Percentiles rank a stretch among this genome's conserved stretches.
Evolutionary conservation across 2,113 vertebrate species (phyloP).

Genomic region (Microtus montanus): DNA sequence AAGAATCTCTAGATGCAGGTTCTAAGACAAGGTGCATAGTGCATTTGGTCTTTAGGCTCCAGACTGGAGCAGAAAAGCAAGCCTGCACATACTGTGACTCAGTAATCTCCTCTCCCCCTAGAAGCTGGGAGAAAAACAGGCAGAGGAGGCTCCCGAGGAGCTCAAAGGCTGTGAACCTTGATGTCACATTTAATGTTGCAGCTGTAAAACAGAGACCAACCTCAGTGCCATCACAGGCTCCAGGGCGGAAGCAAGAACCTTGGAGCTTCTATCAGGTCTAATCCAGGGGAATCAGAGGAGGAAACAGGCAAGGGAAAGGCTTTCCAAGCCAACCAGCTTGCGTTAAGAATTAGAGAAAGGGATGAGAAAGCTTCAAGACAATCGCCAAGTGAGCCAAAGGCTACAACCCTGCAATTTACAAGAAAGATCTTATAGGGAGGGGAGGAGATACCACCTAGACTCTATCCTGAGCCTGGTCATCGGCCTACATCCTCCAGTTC

Average conservation of each 20-base stretch:
- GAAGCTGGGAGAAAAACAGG: not conserved
- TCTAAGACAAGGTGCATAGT: not conserved
- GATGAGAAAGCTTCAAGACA: not conserved
- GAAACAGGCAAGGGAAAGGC: not conserved
- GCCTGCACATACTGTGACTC: not conserved
- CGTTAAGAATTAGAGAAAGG: not conserved
- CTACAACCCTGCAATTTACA: accelerated
- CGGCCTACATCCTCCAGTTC: not conserved
- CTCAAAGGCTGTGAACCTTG: not conserved
- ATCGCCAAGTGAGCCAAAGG: not conserved
- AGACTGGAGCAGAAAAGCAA: not conserved
- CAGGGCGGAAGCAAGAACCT: accelerated
- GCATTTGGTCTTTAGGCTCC: not conserved
- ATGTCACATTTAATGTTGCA: not conserved
- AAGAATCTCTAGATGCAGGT: not conserved
- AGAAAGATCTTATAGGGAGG: accelerated
- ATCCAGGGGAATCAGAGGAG: not conserved
- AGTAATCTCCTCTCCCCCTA: not conserved
- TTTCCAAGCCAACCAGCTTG: not conserved
- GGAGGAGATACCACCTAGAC: accelerated
- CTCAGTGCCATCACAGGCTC: not conserved
- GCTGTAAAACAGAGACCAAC: not conserved
- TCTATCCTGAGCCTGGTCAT: too few species aligned
- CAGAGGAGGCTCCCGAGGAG: not conserved
- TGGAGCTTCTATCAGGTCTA: not conserved